Evolutionary conservation across 2,113 vertebrate genomes (phyloP), one percentile per base, ranked within the genome.

Genomic region (Entomyzon cyanotis): DNA sequence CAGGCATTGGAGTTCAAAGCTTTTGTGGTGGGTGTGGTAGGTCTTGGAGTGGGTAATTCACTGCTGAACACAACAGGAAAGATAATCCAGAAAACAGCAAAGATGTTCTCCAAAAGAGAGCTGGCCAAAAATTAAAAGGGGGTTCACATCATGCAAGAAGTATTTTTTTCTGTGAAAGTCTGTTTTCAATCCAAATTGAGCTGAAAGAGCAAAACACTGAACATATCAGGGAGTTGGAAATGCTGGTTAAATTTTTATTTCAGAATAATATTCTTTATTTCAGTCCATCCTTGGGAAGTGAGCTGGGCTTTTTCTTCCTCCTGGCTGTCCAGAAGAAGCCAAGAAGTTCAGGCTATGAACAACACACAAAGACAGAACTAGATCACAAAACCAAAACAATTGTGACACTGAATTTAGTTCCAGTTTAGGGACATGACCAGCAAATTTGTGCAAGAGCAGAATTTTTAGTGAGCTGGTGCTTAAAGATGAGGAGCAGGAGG

Each of bases 121-220:
- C 73, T 94, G 77, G 87, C 81, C 81, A 87, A 76, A 96, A 95
- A 74, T 81, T 67, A 47, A 64, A 89, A 92, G 19, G 7, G 7
- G 12, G 14, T 84, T 89, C 10, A 14, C 1, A 28, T 41, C 12
- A 11, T 37, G 52, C 8, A 53, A 44, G 19, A 71, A 62, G 21
- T 39, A 15, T 11, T 56, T 69, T 69, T 64, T 86, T 37, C 6
- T 85, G 69, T 62, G 31, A 10, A 85, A 76, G 31, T 49, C 4
- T 65, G 7, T 59, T 94, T 86, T 93, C 23, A 55, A 3, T 86
- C 12, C 13, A 60, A 56, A 3, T 30, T 55, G 20, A 77, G 13
- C 23, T 70, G 47, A 84, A 80, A n/a, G 28, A 67, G 56, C 10
- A 5, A 69, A 41, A 27, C 9, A 3, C 9, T 20, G 62, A 89